Conservation (phyloP, 2,113 vertebrate genomes). For the Lepus timidus region DNA sequence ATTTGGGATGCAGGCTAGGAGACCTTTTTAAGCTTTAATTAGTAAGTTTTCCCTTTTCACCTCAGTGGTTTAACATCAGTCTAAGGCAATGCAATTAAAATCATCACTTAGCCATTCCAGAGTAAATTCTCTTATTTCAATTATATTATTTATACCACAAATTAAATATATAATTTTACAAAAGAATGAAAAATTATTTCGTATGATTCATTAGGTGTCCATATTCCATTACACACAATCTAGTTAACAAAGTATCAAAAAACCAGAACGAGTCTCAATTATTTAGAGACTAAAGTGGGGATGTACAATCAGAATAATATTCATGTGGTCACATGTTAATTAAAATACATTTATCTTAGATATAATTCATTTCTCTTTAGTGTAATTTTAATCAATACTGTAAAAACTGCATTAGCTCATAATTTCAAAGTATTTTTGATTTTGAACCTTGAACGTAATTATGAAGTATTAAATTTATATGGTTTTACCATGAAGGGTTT, state of each 20-base stretch:
- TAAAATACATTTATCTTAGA: constrained; percentile 51
- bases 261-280: constrained; percentile 8
- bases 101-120: constrained; percentile 6
- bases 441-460: background rate
- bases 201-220: constrained; percentile 23
- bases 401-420: background rate
- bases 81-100: constrained; percentile 57
- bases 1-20: background rate
- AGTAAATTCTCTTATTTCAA: constrained; percentile 1
- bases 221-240: background rate
- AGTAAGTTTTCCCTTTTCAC: background rate
- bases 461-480: background rate
- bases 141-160: constrained; percentile 62
- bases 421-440: constrained; percentile 29
- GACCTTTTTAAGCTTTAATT: constrained; percentile 16
- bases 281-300: constrained; percentile 49
- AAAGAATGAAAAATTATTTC: constrained; percentile 53
- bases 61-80: background rate
- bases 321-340: constrained; percentile 35
- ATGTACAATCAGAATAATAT: constrained; percentile 62
- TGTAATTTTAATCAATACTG: constrained; percentile 17
- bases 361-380: constrained; percentile 29
- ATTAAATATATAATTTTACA: constrained; percentile 26
- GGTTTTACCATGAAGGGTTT: background rate
- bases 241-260: constrained; percentile 52